A percentile compares a stretch with the other conserved stretches of the same genome.
phyloP scores from a whole-genome alignment of 2,113 vertebrate genomes.

The Pachypanchax playfairii region DNA sequence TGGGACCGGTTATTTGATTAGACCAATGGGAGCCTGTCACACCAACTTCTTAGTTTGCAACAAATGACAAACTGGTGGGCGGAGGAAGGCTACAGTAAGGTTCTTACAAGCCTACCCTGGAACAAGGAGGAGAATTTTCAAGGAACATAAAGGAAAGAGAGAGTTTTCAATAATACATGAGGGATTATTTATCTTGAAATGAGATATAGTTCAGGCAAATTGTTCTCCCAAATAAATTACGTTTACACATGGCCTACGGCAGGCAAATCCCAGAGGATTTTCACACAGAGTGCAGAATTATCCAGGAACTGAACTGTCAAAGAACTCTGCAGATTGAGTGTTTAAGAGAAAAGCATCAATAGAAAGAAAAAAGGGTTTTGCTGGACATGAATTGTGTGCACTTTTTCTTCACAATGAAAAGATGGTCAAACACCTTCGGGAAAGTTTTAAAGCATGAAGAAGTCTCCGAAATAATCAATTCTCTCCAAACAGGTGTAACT shows the following conservation, averaged over 20 bases:
- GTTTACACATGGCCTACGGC: slow-evolving; percentile 63
- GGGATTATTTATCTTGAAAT: slow-evolving; percentile 69
- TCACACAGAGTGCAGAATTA: slow-evolving; percentile 45
- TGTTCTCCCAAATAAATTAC: slow-evolving; percentile 69
- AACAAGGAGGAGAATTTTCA: background rate
- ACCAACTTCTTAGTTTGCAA: slow-evolving; percentile 50
- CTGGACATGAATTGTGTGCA: background rate
- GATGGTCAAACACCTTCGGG: background rate
- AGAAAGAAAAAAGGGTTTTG: slow-evolving; percentile 23
- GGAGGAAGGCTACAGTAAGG: slow-evolving; percentile 2
- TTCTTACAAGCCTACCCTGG: slow-evolving; percentile 15
- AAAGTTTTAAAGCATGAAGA: background rate
- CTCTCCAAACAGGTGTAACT: background rate
- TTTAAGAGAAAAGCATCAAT: slow-evolving; percentile 21
- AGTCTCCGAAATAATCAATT: background rate
- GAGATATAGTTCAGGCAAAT: slow-evolving; percentile 66
- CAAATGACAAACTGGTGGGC: slow-evolving; percentile 36
- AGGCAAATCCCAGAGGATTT: slow-evolving; percentile 47
- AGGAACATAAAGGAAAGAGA: background rate
- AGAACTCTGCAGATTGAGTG: slow-evolving; percentile 31
- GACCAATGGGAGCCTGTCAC: slow-evolving; percentile 63
- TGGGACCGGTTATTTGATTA: slow-evolving; percentile 73
- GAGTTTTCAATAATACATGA: slow-evolving; percentile 56
- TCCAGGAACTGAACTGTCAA: slow-evolving; percentile 48
- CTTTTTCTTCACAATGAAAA: background rate